Evolutionary conservation across 2,113 vertebrate genomes (phyloP).

Genomic region (Lophotis ruficrista): DNA sequence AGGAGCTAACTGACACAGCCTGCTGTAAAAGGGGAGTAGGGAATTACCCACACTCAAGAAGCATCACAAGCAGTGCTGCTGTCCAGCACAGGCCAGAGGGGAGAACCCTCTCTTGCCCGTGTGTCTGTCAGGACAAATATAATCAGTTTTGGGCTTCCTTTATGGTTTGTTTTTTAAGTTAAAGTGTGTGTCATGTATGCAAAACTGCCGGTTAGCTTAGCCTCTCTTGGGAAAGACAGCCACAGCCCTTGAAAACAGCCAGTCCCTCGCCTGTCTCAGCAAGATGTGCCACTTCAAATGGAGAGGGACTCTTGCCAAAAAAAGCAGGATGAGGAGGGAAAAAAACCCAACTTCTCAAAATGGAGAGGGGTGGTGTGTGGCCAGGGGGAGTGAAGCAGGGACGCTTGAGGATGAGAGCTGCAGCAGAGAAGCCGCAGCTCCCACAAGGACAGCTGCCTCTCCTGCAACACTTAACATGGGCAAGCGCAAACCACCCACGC

Average conservation of each 20-base stretch:
- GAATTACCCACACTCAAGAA: not conserved
- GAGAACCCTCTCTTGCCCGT: fast-evolving
- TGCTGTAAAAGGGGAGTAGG: not conserved
- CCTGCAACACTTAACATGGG: not conserved
- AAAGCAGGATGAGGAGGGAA: not conserved
- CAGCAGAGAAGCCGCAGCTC: fast-evolving
- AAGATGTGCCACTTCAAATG: fast-evolving
- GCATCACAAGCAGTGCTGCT: not conserved
- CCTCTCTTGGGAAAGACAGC: not conserved
- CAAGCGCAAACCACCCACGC: not conserved
- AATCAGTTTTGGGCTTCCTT: not conserved
- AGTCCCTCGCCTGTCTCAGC: not conserved
- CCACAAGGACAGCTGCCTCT: not conserved
- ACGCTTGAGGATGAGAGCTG: not conserved
- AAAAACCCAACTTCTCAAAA: not conserved
- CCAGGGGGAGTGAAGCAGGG: no score
- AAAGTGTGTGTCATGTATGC: not conserved
- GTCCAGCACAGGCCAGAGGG: not conserved
- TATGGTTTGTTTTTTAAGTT: not conserved
- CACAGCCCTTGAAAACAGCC: fast-evolving
- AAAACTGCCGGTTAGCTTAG: not conserved
- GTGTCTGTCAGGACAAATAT: not conserved
- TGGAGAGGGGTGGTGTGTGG: fast-evolving
- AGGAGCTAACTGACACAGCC: not conserved
- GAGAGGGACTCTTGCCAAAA: not conserved